Base-by-base conservation (phyloP, 1,140 invertebrate genomes). In the Caenorhabditis brenneri region DNA sequence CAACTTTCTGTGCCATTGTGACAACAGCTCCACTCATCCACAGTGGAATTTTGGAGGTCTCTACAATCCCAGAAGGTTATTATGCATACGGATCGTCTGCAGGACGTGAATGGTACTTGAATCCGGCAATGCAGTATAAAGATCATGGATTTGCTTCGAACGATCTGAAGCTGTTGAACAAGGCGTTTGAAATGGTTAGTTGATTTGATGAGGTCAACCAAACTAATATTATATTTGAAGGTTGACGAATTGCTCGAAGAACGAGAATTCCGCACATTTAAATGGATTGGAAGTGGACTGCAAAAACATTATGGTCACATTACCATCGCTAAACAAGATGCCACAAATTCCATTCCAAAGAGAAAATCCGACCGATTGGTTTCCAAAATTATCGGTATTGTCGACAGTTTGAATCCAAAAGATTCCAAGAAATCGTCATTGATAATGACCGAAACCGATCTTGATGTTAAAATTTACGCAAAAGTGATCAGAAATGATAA, bases 1-100 rank as follows among this genome's bases (percentile, higher is more conserved):
- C 89, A 5, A 90, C 91, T 53, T 89, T 89, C 49, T 91, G 90
- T 80, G 89, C 90, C 15, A 90, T 90, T 80, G 85, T 90, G 15
- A 91, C 90, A 4, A 91, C 89, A 0, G 90, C 90, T 19, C 90
- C 90, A 31, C 69, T 90, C 33, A 84, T 90, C 48, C 86, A 88
- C 60, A 89, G 89, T 49, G 88, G 84, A 19, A 85, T 88, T 42
- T 78, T 90, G 39, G 88, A 90, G 60, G 90, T 90, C 9, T 81
- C 82, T 27, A 90, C 87, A 0, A 91, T 90, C 42, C 89, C 89
- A 10, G 89, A 90, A 86, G 90, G 84, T 10, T 87, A 86, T 33
- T 87, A 86, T 46, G 84, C 84, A 9, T 87, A 86, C 46, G 86
- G 86, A 22, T 85, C 86, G 60, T 87, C 86, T 65, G 85, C 85